Base-by-base conservation (phyloP, 2,113 vertebrate genomes). In the Hassar affinis region DNA sequence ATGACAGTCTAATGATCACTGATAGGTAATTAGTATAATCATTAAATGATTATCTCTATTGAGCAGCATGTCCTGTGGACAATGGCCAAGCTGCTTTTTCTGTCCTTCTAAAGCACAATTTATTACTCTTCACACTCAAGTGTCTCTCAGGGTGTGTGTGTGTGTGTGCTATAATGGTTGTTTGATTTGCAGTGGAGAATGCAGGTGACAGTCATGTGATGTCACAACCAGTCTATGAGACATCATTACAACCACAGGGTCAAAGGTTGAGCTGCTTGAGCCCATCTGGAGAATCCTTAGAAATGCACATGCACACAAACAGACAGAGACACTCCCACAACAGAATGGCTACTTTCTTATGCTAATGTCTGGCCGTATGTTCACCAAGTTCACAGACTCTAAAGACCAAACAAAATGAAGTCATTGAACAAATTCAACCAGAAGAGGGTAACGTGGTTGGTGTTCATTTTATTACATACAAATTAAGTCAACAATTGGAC, bases 141-240 rank as follows among this genome's bases (percentile, higher is more conserved):
- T 9, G 25, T 57, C 59, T 78, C 81, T 64, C 2, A 5, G 54
- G 57, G 80, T 49, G 18, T 74, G 25, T 74, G 71, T 51, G 68
- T 45, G 68, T n/a, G 68, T 71, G 66, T 42, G 45, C n/a, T 94
- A 93, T 94, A 95, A 92, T 89, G 91, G 92, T 94, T 93, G 94
- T 92, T 93, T 90, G 91, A 93, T 84, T 91, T 89, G 91, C 88
- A 87, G 90, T 91, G 64, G 51, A 79, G 47, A 85, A 74, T 76
- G 20, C 61, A 93, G 93, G 93, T 94, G 94, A 93, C 94, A 92
- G 90, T 90, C 89, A 93, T 91, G 95, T 93, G 94, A 93, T 94
- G 95, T 95, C 93, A 93, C 93, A 96, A 95, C 95, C 93, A 96
- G 95, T 62, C 82, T 62, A 38, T 86, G 52, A 77, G 81, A 69